Base-by-base conservation (phyloP, 2,888 invertebrate genomes). In the Pseudanteris insignis region DNA sequence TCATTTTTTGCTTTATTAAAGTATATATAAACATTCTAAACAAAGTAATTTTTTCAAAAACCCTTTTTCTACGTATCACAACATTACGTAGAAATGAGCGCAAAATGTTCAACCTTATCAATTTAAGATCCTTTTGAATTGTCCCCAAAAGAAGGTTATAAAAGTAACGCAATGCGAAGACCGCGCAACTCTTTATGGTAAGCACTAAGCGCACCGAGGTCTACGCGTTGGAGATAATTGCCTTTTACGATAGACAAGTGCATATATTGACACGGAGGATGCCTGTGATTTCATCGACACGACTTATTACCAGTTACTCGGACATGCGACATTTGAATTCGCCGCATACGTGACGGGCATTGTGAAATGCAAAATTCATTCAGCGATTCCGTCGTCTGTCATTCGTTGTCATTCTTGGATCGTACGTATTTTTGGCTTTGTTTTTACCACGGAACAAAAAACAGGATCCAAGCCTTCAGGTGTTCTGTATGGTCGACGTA, bases 201-300 rank as follows among this genome's bases (percentile, higher is more conserved):
- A 67, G 61, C 60, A 55, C 50, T 67, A 64, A 64, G 7, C 26
- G 26, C 6, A n/a, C 47, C 65, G 67, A 67, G 66, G 66, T 68
- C 66, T 61, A 30, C 32, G 40, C 43, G 60, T 63, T 61, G 58
- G 48, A 57, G 62, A 66, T 66, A 68, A 68, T 66, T 64, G 58
- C 59, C 65, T 69, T 69, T 70, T 67, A 66, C 65, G 57, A 66
- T 66, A 66, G 60, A 40, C 43, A 54, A 58, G 46, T 34, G 18
- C 40, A 8, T 34, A 28, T 25, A 47, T 12, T 1, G 32, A 15
- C 28, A 9, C 28, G 8, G 41, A 21, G 11, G 51, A 51, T 29
- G 26, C 33, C 26, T 18, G 33, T 30, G 33, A 32, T 41, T 51
- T 51, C 50, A 40, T 40, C 38, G 30, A 10, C 46, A 26, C 26